Conservation (phyloP, 2,113 vertebrate species). For the Apteryx mantelli region DNA sequence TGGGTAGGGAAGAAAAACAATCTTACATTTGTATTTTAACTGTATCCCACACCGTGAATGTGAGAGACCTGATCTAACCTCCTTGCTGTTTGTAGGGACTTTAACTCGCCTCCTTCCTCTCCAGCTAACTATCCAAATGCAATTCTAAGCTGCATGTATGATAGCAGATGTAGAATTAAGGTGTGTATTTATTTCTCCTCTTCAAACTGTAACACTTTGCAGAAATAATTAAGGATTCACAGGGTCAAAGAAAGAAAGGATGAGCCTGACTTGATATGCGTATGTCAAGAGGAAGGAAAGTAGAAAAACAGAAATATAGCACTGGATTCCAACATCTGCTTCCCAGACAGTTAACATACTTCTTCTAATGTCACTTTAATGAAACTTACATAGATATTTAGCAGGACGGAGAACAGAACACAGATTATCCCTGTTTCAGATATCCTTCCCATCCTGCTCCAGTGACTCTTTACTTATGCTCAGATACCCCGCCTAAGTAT, state of each 20-base stretch:
- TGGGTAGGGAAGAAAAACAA: neutral
- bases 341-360: neutral
- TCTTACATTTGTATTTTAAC: neutral
- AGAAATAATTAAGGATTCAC: neutral
- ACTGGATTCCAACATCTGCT: neutral
- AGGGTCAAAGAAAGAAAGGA: neutral
- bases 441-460: neutral
- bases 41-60: accelerated
- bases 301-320: neutral
- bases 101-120: neutral
- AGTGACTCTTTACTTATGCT: neutral
- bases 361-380: neutral
- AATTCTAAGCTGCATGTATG: neutral
- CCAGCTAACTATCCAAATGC: neutral
- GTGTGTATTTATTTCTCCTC: neutral
- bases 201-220: neutral
- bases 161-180: neutral
- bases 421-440: neutral
- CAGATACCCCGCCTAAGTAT: neutral
- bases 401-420: neutral
- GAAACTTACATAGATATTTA: neutral
- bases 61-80: neutral
- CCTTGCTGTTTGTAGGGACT: neutral
- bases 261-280: accelerated
- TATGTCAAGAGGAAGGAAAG: neutral